Percentiles rank a stretch among this genome's conserved stretches.
Conservation (phyloP, 2,797 vertebrate species). For the Chaenodraco wilsoni region DNA sequence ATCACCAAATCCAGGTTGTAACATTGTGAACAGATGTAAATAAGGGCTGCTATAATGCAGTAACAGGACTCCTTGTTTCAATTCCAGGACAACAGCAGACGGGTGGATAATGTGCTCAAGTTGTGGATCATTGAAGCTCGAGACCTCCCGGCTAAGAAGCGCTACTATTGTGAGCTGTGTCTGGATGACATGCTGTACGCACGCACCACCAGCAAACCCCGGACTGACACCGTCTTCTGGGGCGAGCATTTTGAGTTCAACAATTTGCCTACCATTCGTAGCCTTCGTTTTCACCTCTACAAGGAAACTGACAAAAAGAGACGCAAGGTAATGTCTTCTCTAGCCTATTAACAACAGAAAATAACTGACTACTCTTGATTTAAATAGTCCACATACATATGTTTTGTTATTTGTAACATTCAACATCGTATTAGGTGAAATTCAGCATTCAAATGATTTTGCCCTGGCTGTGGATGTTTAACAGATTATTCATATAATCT, state of each 20-base stretch:
- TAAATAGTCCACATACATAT: no score
- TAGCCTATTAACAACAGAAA: no score
- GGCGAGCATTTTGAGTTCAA: slow-evolving; percentile 98
- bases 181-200: slow-evolving; percentile 98
- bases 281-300: slow-evolving; percentile 95
- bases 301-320: slow-evolving; percentile 98
- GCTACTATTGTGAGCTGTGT: slow-evolving; percentile 98
- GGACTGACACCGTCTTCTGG: slow-evolving; percentile 97
- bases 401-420: no score
- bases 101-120: slow-evolving; percentile 96
- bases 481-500: no score
- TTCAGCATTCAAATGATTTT: no score
- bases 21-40: slow-evolving; percentile 33
- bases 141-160: slow-evolving; percentile 95
- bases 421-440: no score
- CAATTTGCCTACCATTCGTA: slow-evolving; percentile 94
- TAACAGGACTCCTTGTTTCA: slow-evolving; percentile 59
- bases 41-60: slow-evolving; percentile 69
- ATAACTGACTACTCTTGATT: no score
- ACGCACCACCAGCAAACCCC: slow-evolving; percentile 96
- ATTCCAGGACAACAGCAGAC: slow-evolving; percentile 93
- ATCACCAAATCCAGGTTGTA: slow-evolving; percentile 15
- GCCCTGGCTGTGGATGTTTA: no score
- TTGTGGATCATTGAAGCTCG: slow-evolving; percentile 97
- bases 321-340: slow-evolving; percentile 83